phyloP scores from a whole-genome alignment of 2,888 invertebrate species.

The Bombylius major region DNA sequence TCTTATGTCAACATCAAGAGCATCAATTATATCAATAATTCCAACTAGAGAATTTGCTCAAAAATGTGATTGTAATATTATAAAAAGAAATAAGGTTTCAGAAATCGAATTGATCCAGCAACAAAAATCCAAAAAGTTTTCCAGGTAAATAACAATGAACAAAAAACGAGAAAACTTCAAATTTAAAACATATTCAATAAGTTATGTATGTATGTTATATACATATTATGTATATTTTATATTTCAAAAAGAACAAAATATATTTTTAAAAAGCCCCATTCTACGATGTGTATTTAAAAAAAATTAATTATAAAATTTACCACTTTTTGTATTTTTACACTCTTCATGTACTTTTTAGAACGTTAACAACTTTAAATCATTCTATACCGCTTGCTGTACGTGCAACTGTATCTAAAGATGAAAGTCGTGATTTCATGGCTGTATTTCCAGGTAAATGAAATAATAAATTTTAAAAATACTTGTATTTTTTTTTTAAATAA shows the following conservation, averaged over 20 bases:
- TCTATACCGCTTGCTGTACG: slow-evolving; percentile 40
- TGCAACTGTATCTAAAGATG: slow-evolving; percentile 62
- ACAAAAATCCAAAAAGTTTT: slow-evolving; percentile 26
- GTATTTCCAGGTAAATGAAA: slow-evolving; percentile 50
- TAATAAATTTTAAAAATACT: no score
- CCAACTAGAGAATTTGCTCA: slow-evolving; percentile 27
- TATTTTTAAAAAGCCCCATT: no score
- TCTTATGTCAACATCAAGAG: not conserved
- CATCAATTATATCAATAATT: slow-evolving; percentile 13
- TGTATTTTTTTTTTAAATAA: slow-evolving; percentile 2
- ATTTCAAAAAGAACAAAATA: no score
- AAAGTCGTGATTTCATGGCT: slow-evolving; percentile 77
- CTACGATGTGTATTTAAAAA: no score
- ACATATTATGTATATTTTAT: no score
- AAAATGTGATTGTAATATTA: slow-evolving; percentile 21
- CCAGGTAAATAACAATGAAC: slow-evolving; percentile 19
- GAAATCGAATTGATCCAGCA: slow-evolving; percentile 25
- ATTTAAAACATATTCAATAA: not conserved
- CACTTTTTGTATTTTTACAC: no score
- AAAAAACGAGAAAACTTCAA: no score
- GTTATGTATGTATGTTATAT: no score
- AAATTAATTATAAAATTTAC: no score
- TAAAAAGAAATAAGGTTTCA: slow-evolving; percentile 26
- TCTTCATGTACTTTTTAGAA: slow-evolving; percentile 20
- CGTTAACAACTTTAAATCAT: slow-evolving; percentile 32